These are phyloP conservation scores for Megastigmus dorsalis DNA, from an alignment of 2,888 invertebrate genomes.

Conservation along the genomic window DNA sequence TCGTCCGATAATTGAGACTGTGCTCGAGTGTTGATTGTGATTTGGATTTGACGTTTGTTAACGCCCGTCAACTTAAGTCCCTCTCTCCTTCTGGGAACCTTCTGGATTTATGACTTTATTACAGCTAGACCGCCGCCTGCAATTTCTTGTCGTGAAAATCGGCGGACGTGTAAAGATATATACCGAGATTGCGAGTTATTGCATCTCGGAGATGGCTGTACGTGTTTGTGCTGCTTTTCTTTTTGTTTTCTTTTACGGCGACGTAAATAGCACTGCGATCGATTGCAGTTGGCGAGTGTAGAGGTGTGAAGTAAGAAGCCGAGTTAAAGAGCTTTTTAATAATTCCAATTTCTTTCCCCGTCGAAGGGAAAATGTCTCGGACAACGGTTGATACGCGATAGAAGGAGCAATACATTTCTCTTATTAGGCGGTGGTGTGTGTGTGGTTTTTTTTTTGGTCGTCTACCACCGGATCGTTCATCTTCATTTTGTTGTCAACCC, in stretches of 20 bases:
- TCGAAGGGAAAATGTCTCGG: neutral
- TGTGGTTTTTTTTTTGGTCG: too few species aligned
- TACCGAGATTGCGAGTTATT: neutral
- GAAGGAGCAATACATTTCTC: too few species aligned
- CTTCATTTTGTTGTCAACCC: too few species aligned
- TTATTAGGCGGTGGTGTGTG: too few species aligned
- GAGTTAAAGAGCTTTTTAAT: neutral
- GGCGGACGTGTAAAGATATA: neutral
- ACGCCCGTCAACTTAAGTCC: too few species aligned
- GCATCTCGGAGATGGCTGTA: neutral
- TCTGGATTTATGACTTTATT: conserved; percentile 34
- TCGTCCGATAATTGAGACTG: neutral
- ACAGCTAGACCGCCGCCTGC: neutral
- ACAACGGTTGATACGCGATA: too few species aligned
- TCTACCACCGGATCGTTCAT: too few species aligned
- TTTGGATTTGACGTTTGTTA: neutral
- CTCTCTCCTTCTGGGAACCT: neutral
- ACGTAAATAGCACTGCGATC: neutral
- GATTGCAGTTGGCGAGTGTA: too few species aligned
- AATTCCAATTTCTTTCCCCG: neutral
- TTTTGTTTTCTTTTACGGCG: neutral
- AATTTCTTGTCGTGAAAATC: neutral
- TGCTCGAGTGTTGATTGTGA: neutral
- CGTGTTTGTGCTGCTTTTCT: too few species aligned
- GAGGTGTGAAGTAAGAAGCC: neutral